Evolutionary conservation across 1,140 invertebrate genomes (phyloP).

Genomic region (Brachionus rotundiformis): DNA sequence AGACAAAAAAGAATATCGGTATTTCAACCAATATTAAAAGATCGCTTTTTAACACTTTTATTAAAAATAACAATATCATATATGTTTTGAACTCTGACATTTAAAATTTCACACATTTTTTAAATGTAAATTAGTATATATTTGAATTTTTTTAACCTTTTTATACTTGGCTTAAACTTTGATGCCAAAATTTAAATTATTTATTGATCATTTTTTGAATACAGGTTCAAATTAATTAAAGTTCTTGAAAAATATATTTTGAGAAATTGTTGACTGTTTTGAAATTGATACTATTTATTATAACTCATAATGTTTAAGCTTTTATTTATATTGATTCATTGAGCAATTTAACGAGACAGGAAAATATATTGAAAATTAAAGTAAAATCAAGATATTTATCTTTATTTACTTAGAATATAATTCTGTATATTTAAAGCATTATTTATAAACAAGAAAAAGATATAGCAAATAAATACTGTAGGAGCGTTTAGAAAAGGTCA

Average conservation of each 20-base stretch:
- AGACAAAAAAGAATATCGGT: no score
- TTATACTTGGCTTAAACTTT: not conserved
- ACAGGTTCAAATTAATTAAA: not conserved
- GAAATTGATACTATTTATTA: not conserved
- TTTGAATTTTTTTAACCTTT: not conserved
- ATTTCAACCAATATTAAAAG: no score
- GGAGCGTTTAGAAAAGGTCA: not conserved
- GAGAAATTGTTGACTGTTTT: not conserved
- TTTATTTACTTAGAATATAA: not conserved
- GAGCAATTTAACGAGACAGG: not conserved
- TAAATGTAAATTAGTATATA: not conserved
- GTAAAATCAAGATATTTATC: not conserved
- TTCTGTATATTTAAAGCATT: not conserved
- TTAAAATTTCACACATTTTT: not conserved
- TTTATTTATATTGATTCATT: not conserved
- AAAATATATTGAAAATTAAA: not conserved
- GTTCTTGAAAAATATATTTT: not conserved
- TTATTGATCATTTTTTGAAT: not conserved
- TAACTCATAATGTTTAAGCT: not conserved
- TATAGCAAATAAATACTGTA: not conserved
- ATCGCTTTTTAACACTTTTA: no score
- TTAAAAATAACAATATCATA: not conserved
- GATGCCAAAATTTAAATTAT: not conserved
- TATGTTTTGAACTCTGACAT: not conserved
- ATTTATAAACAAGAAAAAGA: not conserved